Percentiles rank a stretch among this genome's conserved stretches.
Conservation (phyloP, 2,113 vertebrate genomes). For the human region DNA sequence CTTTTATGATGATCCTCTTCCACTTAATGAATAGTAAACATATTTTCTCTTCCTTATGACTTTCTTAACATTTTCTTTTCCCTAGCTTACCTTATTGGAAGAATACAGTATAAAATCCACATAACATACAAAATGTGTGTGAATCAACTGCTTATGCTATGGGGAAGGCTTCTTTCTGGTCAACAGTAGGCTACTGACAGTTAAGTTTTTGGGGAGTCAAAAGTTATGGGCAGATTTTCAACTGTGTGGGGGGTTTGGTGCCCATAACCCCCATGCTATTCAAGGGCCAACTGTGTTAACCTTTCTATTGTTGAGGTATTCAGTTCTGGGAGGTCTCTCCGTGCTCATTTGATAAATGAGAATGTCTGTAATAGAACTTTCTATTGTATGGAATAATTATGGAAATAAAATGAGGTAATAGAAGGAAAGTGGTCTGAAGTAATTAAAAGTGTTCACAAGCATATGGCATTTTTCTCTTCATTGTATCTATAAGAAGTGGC, state of each 20-base stretch:
- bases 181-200: not conserved
- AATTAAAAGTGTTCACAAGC: not conserved
- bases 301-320: not conserved
- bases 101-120: not conserved
- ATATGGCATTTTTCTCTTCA: not conserved
- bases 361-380: not conserved
- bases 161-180: not conserved
- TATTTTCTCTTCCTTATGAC: not conserved
- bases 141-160: not conserved
- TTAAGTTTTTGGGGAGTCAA: not conserved
- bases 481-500: not conserved
- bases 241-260: not conserved
- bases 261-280: not conserved
- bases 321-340: not conserved
- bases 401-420: not conserved
- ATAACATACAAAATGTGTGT: not conserved
- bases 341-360: not conserved
- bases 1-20: not conserved
- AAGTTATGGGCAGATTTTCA: not conserved
- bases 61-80: not conserved
- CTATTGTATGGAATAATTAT: not conserved
- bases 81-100: not conserved
- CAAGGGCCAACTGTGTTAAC: not conserved
- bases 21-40: not conserved
- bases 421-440: slow-evolving; percentile 3